These are phyloP conservation scores for Leptosomus discolor DNA, from an alignment of 2,113 vertebrate species.

Conservation along the genomic window DNA sequence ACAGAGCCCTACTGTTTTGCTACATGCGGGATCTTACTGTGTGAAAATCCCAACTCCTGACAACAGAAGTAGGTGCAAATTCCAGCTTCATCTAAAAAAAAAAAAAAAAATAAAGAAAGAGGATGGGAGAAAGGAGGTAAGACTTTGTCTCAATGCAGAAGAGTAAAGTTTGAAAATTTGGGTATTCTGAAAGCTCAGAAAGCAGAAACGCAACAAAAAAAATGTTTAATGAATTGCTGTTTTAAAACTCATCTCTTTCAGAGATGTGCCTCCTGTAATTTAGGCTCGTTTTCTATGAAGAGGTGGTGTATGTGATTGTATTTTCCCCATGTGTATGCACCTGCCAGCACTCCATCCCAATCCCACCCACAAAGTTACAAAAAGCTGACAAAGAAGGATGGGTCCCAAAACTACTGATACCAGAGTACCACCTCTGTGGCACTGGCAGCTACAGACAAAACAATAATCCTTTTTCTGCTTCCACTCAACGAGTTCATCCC, in stretches of 20 bases:
- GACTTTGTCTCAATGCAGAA: neutral
- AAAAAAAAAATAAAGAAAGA: neutral
- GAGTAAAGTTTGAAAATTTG: neutral
- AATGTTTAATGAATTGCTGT: neutral
- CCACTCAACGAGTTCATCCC: neutral
- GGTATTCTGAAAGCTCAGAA: neutral
- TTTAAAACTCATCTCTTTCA: neutral
- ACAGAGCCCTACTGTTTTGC: neutral
- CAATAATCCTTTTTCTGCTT: neutral
- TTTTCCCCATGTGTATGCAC: neutral
- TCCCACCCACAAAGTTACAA: neutral
- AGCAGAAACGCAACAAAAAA: neutral
- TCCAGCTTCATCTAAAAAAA: neutral
- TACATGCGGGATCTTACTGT: neutral
- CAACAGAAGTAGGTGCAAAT: neutral
- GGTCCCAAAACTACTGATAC: neutral
- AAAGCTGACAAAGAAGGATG: neutral
- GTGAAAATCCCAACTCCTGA: neutral
- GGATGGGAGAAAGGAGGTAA: neutral
- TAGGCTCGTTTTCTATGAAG: neutral
- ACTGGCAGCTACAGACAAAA: neutral
- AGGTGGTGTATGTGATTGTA: neutral
- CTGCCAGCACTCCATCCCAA: neutral
- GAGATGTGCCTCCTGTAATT: neutral
- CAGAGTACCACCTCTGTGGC: rapidly evolving